Base-by-base conservation (phyloP, 2,888 invertebrate species). In the Heliconius charithonia region DNA sequence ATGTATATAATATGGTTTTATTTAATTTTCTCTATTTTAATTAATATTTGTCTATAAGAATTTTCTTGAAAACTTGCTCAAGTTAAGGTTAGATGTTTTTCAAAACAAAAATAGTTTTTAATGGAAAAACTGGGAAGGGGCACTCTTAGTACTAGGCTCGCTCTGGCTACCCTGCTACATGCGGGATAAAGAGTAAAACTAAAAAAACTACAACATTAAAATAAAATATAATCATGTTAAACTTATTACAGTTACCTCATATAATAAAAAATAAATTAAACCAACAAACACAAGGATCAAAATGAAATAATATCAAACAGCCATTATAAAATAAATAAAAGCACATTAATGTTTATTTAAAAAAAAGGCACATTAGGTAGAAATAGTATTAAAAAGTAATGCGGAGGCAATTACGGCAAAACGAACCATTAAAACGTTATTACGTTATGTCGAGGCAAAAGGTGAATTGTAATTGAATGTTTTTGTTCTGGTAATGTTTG, bases 391-490 rank as follows among this genome's bases (percentile, higher is more conserved):
- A 74, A 74, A 74, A 74, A 74, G 74, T 37, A 74, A 74, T 74
- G 63, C 27, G 45, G 27, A 27, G 62, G 74, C 63, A 74, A 74
- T 74, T 74, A 74, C 62, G 25, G 27, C 27, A 41, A 32, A 72
- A 72, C 56, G 71, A 56, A 72, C 62, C 74, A 74, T 62, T 62
- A 74, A 74, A 74, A 41, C 63, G 74, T 74, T 74, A 74, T 74
- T 74, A 74, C 62, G 73, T 74, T 37, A 63, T 74, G 74, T 63
- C 41, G 63, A 41, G 74, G 74, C 41, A 41, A 45, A 74, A 74
- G 63, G 63, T 63, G 41, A 63, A 74, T 25, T 74, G 41, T 73
- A 74, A 74, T 74, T 74, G 63, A 74, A 74, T 74, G 63, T 74
- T 74, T 63, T 63, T 72, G 56, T 63, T 63, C 41, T 27, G 41